Evolutionary conservation across 2,888 invertebrate species (phyloP), one percentile per base, ranked within the genome.

Genomic region (Salticus scenicus): DNA sequence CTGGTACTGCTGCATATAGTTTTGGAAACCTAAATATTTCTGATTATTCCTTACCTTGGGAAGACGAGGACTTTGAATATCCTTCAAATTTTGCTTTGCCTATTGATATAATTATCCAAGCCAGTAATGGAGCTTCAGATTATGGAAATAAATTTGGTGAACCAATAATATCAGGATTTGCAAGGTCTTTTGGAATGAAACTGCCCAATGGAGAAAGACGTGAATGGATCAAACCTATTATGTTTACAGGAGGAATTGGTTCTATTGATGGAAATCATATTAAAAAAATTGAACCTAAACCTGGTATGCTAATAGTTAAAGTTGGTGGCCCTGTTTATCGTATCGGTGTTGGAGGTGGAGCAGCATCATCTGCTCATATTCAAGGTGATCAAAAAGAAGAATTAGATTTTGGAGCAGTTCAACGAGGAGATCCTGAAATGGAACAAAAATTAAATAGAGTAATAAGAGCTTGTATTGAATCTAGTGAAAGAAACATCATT

Each of bases 111-210:
- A 94, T 97, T 27, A 94, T 99, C 33, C 97, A 98, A 91, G 99
- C 98, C 0, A 98, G 97, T 91, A 97, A 97, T 86, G 98, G 98
- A 8, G 98, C 97, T 97, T 98, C 98, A 0, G 99, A 99, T 91
- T 99, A 99, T 91, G 99, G 99, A 8, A 99, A 99, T 92, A 99
- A 99, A 92, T 99, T 99, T 92, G 99, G 98, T 0, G 99, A 99
- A 91, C 99, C 99, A 0, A 93, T 99, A 0, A 94, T 99, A 88
- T 92, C 93, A 90, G 99, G 99, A 8, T 99, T 98, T 91, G 95
- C 95, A 0, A 94, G 98, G 77, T 96, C 98, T 0, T 99, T 96
- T 91, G 98, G 98, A 0, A 92, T 96, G 90, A 92, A 92, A 30
- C 94, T 95, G 89, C 88, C 89, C 12, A 89, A 89, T 78, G 92